Conservation (phyloP, 2,888 invertebrate species). For the Melanargia galathea region DNA sequence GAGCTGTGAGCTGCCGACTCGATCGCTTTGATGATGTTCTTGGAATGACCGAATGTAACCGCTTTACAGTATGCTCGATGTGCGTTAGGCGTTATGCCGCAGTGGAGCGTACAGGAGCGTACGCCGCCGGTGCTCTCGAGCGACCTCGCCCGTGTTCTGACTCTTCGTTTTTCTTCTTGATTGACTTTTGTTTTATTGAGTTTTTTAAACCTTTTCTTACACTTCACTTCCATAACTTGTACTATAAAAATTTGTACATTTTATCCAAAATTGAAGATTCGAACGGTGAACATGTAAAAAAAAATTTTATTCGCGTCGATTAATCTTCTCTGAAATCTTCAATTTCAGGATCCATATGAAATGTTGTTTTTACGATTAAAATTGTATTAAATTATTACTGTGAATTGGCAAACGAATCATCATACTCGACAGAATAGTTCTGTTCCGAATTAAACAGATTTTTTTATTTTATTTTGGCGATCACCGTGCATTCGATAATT, state of each 20-base stretch:
- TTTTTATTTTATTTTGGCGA: constrained; percentile 28
- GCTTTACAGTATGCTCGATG: constrained; percentile 7
- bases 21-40: constrained; percentile 3
- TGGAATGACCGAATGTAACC: background rate
- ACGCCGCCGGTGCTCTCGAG: constrained; percentile 34
- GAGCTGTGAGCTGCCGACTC: constrained; percentile 7
- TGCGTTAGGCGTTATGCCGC: constrained; percentile 12
- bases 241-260: constrained; percentile 41
- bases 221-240: constrained; percentile 55
- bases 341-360: constrained; percentile 41
- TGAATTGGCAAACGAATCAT: constrained; percentile 35
- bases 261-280: constrained; percentile 53
- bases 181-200: constrained; percentile 43
- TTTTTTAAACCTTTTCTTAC: constrained; percentile 48
- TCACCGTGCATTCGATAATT: constrained; percentile 55
- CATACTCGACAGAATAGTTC: constrained; percentile 37
- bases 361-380: constrained; percentile 3
- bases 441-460: constrained; percentile 29
- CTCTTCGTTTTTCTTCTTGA: constrained; percentile 22
- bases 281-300: background rate
- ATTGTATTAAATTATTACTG: constrained; percentile 13
- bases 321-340: constrained; percentile 35
- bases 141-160: constrained; percentile 43
- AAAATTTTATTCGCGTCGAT: background rate
- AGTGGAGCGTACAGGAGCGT: constrained; percentile 13